phyloP scores from a whole-genome alignment of 2,113 vertebrate genomes.

The Sclerurus mexicanus region DNA sequence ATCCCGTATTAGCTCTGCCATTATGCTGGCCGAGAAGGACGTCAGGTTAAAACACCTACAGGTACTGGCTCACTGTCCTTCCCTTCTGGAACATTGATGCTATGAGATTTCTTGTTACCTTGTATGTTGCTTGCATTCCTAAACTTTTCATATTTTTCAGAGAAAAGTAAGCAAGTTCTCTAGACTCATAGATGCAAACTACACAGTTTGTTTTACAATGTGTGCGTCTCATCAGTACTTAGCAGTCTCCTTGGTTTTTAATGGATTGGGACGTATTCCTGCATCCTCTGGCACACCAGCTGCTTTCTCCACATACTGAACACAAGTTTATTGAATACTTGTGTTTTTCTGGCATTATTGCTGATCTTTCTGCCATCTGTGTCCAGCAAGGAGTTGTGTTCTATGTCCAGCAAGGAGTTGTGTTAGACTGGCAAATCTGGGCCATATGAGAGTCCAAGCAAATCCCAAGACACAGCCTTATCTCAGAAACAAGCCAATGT shows the following conservation, averaged over 20 bases:
- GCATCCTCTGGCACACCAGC: not conserved
- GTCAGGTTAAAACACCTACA: not conserved
- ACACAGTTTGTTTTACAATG: slow-evolving; percentile 18
- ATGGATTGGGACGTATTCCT: slow-evolving; percentile 2
- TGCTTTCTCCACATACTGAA: not conserved
- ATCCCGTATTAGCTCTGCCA: not conserved
- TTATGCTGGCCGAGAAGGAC: not conserved
- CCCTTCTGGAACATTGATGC: not conserved
- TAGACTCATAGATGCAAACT: not conserved
- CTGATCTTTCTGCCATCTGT: slow-evolving; percentile 23
- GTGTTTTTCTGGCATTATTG: not conserved
- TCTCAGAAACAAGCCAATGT: not conserved
- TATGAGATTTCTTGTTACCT: not conserved
- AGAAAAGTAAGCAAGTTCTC: not conserved
- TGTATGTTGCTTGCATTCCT: not conserved
- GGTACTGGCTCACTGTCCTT: not conserved
- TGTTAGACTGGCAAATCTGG: not conserved
- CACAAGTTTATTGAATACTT: slow-evolving; percentile 8
- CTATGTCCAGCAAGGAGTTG: not conserved
- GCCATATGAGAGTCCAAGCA: not conserved
- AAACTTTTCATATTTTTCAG: not conserved
- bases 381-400: not conserved
- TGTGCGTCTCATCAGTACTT: not conserved
- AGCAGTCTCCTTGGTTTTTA: not conserved
- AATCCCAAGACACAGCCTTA: not conserved